phyloP scores from a whole-genome alignment of 2,797 vertebrate genomes.

The Phalanger gymnotis region DNA sequence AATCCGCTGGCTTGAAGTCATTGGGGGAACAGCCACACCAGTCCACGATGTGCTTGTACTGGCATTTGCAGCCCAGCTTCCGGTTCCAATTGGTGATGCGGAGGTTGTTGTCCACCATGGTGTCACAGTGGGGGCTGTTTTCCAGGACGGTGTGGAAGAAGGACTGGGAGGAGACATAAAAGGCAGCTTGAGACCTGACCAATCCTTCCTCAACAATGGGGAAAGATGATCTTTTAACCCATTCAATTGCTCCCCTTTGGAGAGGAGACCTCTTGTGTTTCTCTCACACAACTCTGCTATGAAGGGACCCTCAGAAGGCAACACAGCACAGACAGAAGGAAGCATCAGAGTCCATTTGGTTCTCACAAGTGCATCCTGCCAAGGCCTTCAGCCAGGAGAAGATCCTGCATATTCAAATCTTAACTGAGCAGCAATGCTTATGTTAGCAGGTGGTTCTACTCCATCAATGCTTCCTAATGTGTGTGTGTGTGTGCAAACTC shows the following conservation, averaged over 20 bases:
- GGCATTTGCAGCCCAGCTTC: constrained; percentile 95
- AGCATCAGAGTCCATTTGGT: background rate
- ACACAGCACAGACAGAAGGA: background rate
- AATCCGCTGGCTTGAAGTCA: constrained; percentile 92
- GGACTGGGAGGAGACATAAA: constrained; percentile 81
- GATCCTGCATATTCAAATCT: background rate
- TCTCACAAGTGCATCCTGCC: background rate
- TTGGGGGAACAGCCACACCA: constrained; percentile 97
- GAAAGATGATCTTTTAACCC: background rate
- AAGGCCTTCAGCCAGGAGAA: background rate
- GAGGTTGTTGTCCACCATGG: constrained; percentile 96
- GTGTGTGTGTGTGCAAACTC: background rate
- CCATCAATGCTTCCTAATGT: background rate
- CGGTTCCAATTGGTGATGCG: constrained; percentile 97
- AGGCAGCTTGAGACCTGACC: background rate
- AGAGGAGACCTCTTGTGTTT: background rate
- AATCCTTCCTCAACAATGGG: background rate
- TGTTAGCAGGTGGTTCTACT: background rate
- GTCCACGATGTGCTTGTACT: constrained; percentile 97
- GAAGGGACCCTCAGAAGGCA: background rate
- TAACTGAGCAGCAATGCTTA: background rate
- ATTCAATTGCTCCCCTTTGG: background rate
- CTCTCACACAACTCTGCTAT: background rate
- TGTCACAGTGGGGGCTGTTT: constrained; percentile 90
- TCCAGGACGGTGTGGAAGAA: constrained; percentile 91